Base-by-base conservation (phyloP, 2,113 vertebrate genomes). In the Muntiacus muntjak region DNA sequence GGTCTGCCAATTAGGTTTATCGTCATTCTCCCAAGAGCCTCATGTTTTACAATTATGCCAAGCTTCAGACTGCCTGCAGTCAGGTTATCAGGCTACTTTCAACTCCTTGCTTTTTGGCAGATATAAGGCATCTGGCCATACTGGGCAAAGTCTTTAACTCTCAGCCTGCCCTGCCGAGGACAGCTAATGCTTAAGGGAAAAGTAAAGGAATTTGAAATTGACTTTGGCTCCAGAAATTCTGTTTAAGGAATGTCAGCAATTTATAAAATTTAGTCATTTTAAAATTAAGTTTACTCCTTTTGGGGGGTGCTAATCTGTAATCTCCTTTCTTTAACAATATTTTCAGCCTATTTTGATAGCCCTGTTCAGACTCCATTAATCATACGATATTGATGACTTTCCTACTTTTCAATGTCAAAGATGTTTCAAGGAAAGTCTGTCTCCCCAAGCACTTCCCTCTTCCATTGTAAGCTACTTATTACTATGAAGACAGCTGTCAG, bases 141-240 rank as follows among this genome's bases (percentile, higher is more conserved):
- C 45, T 1, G 21, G 89, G 43, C n/a, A 89, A 78, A 33, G 55
- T 82, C 88, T 96, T 95, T 95, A 82, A 43, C 54, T 95, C 71
- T 43, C 58, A 81, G 67, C 33, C 33, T 43, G 33, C 25, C 71
- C 62, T 96, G 91, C 89, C 94, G 95, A 97, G 60, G 54, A 83
- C n/a, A 74, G 36, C 30, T 95, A 79, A 87, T 82, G 91, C 91
- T 97, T 88, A 84, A 91, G 71, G 93, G 90, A 74, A 97, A 43
- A 95, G 52, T 64, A 64, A 96, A 97, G 95, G 94, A 97, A 97
- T 91, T 54, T 67, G 74, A 87, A 92, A 52, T 43, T 47, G 67
- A 98, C 88, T 95, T 74, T 87, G 60, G 58, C 45, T 83, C 71
- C 89, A 71, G 60, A 95, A 89, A 94, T 71, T 90, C 90, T 97